Percentiles rank a stretch among this genome's conserved stretches.
phyloP scores from a whole-genome alignment of 2,113 vertebrate species.

The Trogon surrucura region DNA sequence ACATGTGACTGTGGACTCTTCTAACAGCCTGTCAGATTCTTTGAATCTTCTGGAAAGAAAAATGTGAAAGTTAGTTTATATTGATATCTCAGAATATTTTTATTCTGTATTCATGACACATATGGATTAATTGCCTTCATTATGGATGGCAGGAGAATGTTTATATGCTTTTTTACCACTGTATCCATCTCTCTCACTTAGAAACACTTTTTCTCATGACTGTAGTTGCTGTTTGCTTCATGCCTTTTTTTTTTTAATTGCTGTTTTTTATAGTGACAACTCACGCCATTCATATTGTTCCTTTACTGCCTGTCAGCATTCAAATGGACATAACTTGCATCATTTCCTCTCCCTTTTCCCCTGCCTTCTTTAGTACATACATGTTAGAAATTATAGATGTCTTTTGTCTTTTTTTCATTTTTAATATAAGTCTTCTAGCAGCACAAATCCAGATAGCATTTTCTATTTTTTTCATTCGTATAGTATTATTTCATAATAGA shows the following conservation, averaged over 20 bases:
- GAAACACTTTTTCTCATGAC: neutral
- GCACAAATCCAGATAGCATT: neutral
- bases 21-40: neutral
- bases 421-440: neutral
- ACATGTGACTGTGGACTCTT: neutral
- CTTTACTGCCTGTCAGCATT: neutral
- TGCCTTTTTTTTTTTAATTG: neutral
- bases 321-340: neutral
- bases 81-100: neutral
- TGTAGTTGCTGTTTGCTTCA: neutral
- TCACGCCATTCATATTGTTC: neutral
- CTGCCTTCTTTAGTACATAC: neutral
- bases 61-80: neutral
- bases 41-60: neutral
- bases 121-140: neutral
- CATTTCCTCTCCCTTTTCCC: neutral
- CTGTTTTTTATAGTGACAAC: neutral
- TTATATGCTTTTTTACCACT: neutral
- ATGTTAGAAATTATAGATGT: neutral
- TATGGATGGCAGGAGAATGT: neutral
- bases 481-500: neutral
- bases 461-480: neutral
- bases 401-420: neutral
- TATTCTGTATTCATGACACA: neutral
- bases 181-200: neutral